Evolutionary conservation across 1,140 invertebrate genomes (phyloP).

Genomic region (Aplysia californica): DNA sequence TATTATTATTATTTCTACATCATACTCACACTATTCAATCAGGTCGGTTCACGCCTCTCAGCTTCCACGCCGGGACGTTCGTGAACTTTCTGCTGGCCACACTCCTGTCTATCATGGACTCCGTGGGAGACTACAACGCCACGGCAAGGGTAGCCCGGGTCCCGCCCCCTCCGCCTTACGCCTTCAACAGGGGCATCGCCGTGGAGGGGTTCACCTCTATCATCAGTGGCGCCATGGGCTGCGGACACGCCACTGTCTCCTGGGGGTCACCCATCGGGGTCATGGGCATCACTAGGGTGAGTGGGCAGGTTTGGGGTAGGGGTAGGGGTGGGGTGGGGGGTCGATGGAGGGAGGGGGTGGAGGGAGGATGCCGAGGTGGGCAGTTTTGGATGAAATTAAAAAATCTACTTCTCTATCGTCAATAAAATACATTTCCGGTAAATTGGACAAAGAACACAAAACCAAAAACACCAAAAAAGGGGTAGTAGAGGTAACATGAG

Average conservation of each 20-base stretch:
- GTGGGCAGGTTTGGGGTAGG: background rate
- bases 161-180: conserved; percentile 47
- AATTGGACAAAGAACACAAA: background rate
- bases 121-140: conserved; percentile 63
- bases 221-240: conserved; percentile 83
- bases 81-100: conserved; percentile 50
- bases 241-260: conserved; percentile 85
- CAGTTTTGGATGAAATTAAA: too few relatives aligned
- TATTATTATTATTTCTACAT: too few relatives aligned
- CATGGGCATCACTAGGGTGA: conserved; percentile 76
- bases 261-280: conserved; percentile 87
- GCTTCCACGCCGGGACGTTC: conserved; percentile 43
- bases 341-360: background rate
- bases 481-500: too few relatives aligned
- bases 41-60: conserved; percentile 53
- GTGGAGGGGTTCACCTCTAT: conserved; percentile 86
- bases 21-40: too few relatives aligned
- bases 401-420: too few relatives aligned
- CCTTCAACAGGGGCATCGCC: conserved; percentile 72
- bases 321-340: background rate
- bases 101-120: conserved; percentile 56
- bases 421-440: background rate
- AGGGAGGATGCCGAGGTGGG: background rate
- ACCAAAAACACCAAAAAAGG: too few relatives aligned
- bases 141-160: conserved; percentile 39